phyloP scores from a whole-genome alignment of 2,113 vertebrate species.

The Myiopsitta monachus region DNA sequence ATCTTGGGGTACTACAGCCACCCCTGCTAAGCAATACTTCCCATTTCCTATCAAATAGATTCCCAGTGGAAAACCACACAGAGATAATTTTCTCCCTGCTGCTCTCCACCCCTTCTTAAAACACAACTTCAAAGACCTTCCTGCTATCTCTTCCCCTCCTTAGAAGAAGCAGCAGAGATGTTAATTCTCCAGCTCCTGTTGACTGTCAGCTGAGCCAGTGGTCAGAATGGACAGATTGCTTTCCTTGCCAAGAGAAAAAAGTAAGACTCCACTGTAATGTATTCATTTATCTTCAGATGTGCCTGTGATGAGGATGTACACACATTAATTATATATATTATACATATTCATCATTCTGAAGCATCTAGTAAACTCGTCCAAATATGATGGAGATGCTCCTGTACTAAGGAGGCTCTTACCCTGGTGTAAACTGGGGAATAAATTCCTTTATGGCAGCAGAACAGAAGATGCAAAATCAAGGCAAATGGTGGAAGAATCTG shows the following conservation, averaged over 20 bases:
- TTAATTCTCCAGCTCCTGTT: constrained; percentile 54
- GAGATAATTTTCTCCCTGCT: not conserved
- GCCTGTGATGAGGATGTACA: constrained; percentile 52
- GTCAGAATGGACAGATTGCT: constrained; percentile 88
- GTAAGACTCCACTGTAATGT: constrained; percentile 71
- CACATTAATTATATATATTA: constrained; percentile 70
- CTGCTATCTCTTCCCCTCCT: not conserved
- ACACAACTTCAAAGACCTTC: not conserved
- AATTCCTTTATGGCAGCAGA: not conserved
- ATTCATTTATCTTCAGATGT: constrained; percentile 55
- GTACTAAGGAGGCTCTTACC: not conserved
- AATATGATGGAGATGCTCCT: constrained; percentile 41
- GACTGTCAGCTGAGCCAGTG: constrained; percentile 82
- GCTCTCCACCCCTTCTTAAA: not conserved
- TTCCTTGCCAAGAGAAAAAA: constrained; percentile 83
- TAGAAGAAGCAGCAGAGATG: constrained; percentile 63
- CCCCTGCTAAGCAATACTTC: not conserved
- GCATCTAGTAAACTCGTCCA: constrained; percentile 55
- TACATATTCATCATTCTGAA: constrained; percentile 65
- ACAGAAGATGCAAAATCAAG: not conserved
- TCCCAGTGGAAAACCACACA: not conserved
- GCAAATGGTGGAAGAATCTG: constrained; percentile 8
- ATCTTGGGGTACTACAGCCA: not conserved
- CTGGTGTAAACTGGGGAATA: constrained; percentile 28
- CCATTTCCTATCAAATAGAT: not conserved